A percentile compares a stretch with the other conserved stretches of the same genome.
phyloP scores from a whole-genome alignment of 2,797 vertebrate genomes.

The Tokudaia tokunoshimensis region DNA sequence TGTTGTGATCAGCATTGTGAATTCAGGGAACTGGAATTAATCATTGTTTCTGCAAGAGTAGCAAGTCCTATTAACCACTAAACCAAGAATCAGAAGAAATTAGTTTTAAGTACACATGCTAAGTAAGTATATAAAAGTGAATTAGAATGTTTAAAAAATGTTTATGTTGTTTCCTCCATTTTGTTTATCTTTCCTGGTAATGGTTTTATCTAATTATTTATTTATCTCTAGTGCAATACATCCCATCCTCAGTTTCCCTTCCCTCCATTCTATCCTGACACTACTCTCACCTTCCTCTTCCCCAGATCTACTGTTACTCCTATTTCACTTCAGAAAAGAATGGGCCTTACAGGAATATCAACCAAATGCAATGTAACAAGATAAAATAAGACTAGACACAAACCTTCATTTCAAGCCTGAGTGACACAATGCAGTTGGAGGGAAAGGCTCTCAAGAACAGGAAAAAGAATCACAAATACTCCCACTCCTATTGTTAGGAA shows the following conservation, averaged over 20 bases:
- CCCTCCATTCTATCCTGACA: neutral
- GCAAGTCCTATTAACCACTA: neutral
- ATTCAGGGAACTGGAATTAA: neutral
- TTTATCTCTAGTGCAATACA: neutral
- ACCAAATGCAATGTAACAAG: too few species aligned
- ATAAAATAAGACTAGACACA: too few species aligned
- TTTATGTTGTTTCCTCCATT: neutral
- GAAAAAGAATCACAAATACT: neutral
- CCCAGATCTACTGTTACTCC: neutral
- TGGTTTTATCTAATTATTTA: neutral
- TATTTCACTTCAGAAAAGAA: neutral
- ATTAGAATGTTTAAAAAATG: neutral
- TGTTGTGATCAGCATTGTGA: too few species aligned
- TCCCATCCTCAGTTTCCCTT: neutral
- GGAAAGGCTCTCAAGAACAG: neutral
- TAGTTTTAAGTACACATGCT: neutral
- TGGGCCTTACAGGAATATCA: neutral
- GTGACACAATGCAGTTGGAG: neutral
- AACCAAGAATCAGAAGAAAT: neutral
- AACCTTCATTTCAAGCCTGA: neutral
- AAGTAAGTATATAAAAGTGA: neutral
- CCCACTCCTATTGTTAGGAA: neutral
- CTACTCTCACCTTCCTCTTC: fast-evolving
- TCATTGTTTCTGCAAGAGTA: neutral
- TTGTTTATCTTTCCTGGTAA: neutral